phyloP scores from a whole-genome alignment of 2,113 vertebrate species.

The Callipepla squamata region DNA sequence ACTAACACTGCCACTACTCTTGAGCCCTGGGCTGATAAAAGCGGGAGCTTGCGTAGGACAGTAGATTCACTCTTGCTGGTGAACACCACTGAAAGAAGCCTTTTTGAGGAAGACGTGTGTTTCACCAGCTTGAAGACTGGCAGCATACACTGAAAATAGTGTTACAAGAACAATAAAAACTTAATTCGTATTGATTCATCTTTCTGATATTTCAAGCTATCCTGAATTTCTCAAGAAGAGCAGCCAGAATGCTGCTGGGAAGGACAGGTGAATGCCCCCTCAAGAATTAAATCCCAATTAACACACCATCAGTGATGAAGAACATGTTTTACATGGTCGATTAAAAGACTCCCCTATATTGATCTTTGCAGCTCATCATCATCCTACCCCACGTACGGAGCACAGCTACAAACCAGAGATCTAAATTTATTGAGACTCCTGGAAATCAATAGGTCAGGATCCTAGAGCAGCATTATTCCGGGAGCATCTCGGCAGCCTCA shows the following conservation, averaged over 20 bases:
- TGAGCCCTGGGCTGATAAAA: neutral
- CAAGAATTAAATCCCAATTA: slow-evolving; percentile 68
- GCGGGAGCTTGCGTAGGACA: neutral
- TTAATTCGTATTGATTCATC: neutral
- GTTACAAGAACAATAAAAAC: neutral
- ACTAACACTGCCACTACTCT: accelerated
- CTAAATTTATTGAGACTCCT: slow-evolving; percentile 68
- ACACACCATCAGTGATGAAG: slow-evolving; percentile 37
- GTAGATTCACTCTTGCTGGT: neutral
- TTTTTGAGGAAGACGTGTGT: neutral
- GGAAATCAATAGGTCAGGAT: slow-evolving; percentile 72
- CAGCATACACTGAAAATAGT: neutral
- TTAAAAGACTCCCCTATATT: slow-evolving; percentile 68
- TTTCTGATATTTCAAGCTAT: neutral
- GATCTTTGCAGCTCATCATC: slow-evolving; percentile 69
- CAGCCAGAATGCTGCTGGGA: neutral
- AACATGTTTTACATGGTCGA: slow-evolving; percentile 54
- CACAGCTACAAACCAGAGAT: slow-evolving; percentile 37
- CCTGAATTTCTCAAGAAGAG: neutral
- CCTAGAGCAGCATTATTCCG: slow-evolving; percentile 20
- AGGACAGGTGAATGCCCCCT: neutral
- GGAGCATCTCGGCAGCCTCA: slow-evolving; percentile 17
- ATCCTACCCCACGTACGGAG: slow-evolving; percentile 36
- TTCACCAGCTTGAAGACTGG: neutral
- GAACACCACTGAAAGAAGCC: neutral